phyloP scores from a whole-genome alignment of 1,140 invertebrate genomes.

The Procambarus virginalis region DNA sequence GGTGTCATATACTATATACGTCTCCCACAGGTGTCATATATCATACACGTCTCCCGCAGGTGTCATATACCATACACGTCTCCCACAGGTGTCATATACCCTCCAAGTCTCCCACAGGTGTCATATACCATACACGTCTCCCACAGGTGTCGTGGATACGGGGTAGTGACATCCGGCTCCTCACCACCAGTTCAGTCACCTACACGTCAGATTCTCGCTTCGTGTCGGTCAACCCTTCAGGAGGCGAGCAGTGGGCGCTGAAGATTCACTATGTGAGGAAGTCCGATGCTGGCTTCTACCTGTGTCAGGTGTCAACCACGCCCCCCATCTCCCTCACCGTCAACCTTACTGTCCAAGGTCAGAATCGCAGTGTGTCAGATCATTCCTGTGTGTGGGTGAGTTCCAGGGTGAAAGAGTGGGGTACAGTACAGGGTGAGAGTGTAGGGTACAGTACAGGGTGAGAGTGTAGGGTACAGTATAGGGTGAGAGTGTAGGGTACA shows the following conservation, averaged over 20 bases:
- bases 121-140: too few species aligned
- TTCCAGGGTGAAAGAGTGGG: too few species aligned
- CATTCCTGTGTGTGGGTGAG: neutral
- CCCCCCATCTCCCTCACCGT: conserved; percentile 66
- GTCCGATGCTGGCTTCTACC: conserved; percentile 71
- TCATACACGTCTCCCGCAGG: too few species aligned
- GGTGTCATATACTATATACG: too few species aligned
- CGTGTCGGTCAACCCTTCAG: conserved; percentile 45
- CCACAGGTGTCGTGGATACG: conserved; percentile 62
- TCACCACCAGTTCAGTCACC: conserved; percentile 58
- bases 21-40: too few species aligned
- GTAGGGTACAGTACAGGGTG: too few species aligned
- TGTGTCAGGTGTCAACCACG: conserved; percentile 72
- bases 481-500: too few species aligned
- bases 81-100: conserved; percentile 60
- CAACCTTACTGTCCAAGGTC: conserved; percentile 59
- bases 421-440: too few species aligned
- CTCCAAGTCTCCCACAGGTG: too few species aligned
- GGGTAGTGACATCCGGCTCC: conserved; percentile 49
- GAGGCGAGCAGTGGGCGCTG: conserved; percentile 70
- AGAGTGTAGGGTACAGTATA: too few species aligned
- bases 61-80: too few species aligned
- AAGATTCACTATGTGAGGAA: conserved; percentile 71
- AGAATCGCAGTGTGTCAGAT: neutral
- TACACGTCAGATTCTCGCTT: conserved; percentile 62